Conservation (phyloP, 2,888 invertebrate species). For the Emesis castigata region DNA sequence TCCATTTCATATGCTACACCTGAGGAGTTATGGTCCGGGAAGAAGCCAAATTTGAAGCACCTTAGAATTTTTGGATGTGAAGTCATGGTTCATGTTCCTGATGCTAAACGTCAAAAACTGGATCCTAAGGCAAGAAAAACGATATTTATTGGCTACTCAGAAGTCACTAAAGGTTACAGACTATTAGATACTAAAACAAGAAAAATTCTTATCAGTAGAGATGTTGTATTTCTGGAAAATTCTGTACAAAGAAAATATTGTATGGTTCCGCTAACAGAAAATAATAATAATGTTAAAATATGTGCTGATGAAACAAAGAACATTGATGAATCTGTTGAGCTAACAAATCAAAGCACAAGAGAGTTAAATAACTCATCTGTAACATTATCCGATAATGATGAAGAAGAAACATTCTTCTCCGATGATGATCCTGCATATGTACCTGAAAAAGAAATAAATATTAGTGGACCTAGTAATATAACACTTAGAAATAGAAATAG, state of each 20-base stretch:
- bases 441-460: background rate
- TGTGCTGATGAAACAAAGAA: no score
- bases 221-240: no score
- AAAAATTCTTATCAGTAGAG: no score
- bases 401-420: background rate
- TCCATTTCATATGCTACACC: conserved; percentile 64
- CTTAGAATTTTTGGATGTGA: conserved; percentile 73
- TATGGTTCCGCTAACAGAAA: no score
- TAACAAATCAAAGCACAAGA: no score
- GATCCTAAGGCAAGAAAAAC: no score
- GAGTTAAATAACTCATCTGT: background rate
- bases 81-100: conserved; percentile 72
- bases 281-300: no score
- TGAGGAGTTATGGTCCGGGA: conserved; percentile 71
- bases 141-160: no score
- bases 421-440: background rate
- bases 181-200: no score
- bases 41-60: conserved; percentile 67
- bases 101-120: background rate
- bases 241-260: no score
- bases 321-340: no score
- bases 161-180: no score
- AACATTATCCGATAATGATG: background rate
- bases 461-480: background rate
- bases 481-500: background rate